Conservation (phyloP, 2,797 vertebrate genomes). For the Heteromormyrus szaboi region DNA sequence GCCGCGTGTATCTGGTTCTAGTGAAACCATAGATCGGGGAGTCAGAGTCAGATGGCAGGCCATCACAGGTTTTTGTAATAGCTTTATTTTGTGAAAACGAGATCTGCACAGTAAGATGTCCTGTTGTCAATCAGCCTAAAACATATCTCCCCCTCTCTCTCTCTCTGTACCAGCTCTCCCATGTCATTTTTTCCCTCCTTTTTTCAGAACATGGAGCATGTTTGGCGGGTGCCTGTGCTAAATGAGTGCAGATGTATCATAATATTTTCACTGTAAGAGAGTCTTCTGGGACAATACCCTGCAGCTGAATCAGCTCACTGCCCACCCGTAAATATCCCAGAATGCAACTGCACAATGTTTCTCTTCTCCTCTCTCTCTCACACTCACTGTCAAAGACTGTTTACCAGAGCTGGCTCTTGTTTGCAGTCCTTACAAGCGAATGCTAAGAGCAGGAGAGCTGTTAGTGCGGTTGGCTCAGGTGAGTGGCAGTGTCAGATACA, state of each 20-base stretch:
- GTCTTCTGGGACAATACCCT: slow-evolving; percentile 66
- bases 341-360: slow-evolving; percentile 31
- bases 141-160: background rate
- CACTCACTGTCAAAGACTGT: slow-evolving; percentile 2
- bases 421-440: background rate
- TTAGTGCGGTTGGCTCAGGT: background rate
- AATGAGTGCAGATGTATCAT: slow-evolving; percentile 70
- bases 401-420: background rate
- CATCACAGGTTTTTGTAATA: background rate
- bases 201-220: slow-evolving; percentile 17
- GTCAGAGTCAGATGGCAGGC: background rate
- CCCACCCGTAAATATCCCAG: slow-evolving; percentile 45
- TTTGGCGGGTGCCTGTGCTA: slow-evolving; percentile 39
- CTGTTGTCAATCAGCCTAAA: background rate
- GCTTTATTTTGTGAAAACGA: background rate
- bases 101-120: background rate
- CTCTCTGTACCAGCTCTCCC: background rate
- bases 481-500: background rate
- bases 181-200: slow-evolving; percentile 19
- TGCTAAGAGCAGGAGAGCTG: background rate
- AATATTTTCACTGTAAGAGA: slow-evolving; percentile 67
- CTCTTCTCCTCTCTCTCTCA: slow-evolving; percentile 5
- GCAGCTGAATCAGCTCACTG: slow-evolving; percentile 68
- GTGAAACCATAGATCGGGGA: background rate
- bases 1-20: background rate